Evolutionary conservation across 2,888 invertebrate species (phyloP).

Genomic region (Tanaodytes sp.): DNA sequence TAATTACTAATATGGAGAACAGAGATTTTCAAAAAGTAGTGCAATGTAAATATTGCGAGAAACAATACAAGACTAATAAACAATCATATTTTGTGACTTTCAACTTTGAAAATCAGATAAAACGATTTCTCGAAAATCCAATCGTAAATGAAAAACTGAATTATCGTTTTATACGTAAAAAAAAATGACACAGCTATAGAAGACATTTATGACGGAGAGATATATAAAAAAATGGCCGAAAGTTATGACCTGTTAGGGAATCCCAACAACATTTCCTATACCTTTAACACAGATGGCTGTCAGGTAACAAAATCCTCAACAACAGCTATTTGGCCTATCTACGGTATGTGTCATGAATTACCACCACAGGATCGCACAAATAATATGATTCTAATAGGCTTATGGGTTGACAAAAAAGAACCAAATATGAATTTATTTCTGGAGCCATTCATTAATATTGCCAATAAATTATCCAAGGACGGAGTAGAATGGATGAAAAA

Average conservation of each 20-base stretch:
- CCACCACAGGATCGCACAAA: conserved; percentile 31
- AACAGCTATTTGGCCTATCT: conserved; percentile 44
- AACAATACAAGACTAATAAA: too few species aligned
- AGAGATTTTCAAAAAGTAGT: too few species aligned
- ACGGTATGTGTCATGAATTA: conserved; percentile 37
- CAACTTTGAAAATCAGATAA: neutral
- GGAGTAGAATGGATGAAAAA: conserved; percentile 20
- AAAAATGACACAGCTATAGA: conserved; percentile 20
- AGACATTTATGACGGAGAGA: conserved; percentile 29
- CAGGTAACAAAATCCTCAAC: conserved; percentile 32
- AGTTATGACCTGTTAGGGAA: neutral
- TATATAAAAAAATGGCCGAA: conserved; percentile 19
- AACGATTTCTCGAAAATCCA: neutral
- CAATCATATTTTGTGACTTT: neutral
- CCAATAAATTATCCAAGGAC: conserved; percentile 38
- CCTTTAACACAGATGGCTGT: conserved; percentile 48
- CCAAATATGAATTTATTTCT: too few species aligned
- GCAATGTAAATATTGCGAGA: too few species aligned
- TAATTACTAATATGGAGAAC: too few species aligned
- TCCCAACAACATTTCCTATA: conserved; percentile 35
- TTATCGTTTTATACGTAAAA: neutral
- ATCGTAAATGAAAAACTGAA: neutral
- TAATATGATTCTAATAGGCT: conserved; percentile 26
- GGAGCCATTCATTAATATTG: conserved; percentile 39
- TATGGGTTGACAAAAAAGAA: conserved; percentile 36